Evolutionary conservation across 2,888 invertebrate species (phyloP).

Genomic region (Troides oblongomaculatus): DNA sequence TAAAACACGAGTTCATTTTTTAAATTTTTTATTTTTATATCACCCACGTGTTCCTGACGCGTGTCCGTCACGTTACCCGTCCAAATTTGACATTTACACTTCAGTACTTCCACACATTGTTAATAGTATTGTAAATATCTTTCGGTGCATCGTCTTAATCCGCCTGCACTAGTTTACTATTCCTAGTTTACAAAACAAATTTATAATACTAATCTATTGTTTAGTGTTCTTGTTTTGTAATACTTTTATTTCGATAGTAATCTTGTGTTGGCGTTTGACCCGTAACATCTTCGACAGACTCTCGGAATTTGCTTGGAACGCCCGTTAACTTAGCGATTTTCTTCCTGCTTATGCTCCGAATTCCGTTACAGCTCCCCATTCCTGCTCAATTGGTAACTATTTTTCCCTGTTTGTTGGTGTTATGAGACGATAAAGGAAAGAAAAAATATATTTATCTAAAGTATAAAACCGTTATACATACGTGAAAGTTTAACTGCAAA

Average conservation of each 20-base stretch:
- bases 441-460: too few species aligned
- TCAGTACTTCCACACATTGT: conserved; percentile 73
- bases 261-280: conserved; percentile 3
- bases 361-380: not conserved
- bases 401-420: not conserved
- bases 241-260: conserved; percentile 5
- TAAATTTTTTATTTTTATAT: too few species aligned
- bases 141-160: conserved; percentile 9
- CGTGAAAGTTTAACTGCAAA: too few species aligned
- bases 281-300: conserved; percentile 6
- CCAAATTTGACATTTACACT: not conserved
- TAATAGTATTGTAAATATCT: conserved; percentile 36
- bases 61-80: too few species aligned
- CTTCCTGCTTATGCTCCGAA: not conserved
- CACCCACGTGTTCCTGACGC: too few species aligned
- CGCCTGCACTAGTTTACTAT: conserved; percentile 5
- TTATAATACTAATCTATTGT: not conserved
- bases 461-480: too few species aligned
- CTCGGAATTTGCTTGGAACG: not conserved
- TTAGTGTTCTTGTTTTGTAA: not conserved
- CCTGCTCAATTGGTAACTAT: not conserved
- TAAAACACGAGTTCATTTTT: too few species aligned
- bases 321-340: not conserved
- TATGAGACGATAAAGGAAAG: not conserved
- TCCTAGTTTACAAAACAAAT: not conserved